Evolutionary conservation across 1,140 invertebrate species (phyloP), one percentile per base, ranked within the genome.

Genomic region (Aricia agestis): DNA sequence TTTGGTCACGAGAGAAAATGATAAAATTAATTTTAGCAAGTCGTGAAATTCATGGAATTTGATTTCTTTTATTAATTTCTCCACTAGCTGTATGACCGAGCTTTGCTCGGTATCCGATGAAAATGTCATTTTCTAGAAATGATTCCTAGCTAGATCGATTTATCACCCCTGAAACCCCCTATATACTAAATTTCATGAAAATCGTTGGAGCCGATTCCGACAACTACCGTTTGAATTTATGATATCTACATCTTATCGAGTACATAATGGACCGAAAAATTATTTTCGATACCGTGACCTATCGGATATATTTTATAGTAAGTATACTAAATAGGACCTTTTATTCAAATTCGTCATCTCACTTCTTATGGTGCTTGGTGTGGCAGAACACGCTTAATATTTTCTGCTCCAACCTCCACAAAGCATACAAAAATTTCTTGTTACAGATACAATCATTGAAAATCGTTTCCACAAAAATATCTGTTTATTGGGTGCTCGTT

Each of bases 21-120:
- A 18, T 63, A 19, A 11, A 63, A 63, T 19, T 17, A 63, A 19
- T 63, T 19, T 19, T 63, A 9, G 19, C 18, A 18, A 31, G 19
- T 63, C 59, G 19, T 10, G 17, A 19, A 25, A 63, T 59, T 59
- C 7, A 17, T 19, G 59, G 59, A 63, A 63, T 19, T 25, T 3
- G 59, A 19, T 63, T 63, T 63, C 59, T 63, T 63, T 63, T 19
- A 25, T 63, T 19, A 19, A 17, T 63, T 11, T 19, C 58, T 17
- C 58, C 58, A n/a, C n/a, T n/a, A n/a, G n/a, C n/a, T n/a, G n/a
- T n/a, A n/a, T n/a, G n/a, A n/a, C n/a, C n/a, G n/a, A n/a, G n/a
- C n/a, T n/a, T n/a, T n/a, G n/a, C n/a, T n/a, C n/a, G n/a, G n/a
- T n/a, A n/a, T n/a, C n/a, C n/a, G n/a, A n/a, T n/a, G n/a, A n/a